phyloP scores from a whole-genome alignment of 2,888 invertebrate species.

The Sarcophaga caerulescens region DNA sequence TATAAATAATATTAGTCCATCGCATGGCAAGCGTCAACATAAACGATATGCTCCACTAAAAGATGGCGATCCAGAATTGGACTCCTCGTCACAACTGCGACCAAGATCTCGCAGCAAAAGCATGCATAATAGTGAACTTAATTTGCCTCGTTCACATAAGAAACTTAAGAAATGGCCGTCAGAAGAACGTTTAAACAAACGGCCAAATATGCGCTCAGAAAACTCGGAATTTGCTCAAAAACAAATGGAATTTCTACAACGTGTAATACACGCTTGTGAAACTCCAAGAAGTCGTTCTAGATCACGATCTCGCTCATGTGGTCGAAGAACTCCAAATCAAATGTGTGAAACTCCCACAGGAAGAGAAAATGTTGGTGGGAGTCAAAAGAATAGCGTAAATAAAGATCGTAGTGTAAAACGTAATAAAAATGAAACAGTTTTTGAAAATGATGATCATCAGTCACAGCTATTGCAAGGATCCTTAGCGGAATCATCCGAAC shows the following conservation, averaged over 20 bases:
- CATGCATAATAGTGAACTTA: conserved; percentile 58
- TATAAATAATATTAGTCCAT: conserved; percentile 12
- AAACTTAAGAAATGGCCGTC: conserved; percentile 71
- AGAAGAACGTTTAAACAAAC: conserved; percentile 72
- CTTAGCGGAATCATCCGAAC: conserved; percentile 14
- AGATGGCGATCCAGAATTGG: conserved; percentile 60
- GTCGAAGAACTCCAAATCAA: conserved; percentile 58
- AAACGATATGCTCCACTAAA: conserved; percentile 69
- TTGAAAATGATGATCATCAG: conserved; percentile 44
- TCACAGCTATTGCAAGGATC: conserved; percentile 8
- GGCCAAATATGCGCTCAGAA: conserved; percentile 84
- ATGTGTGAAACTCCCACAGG: conserved; percentile 60
- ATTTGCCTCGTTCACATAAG: conserved; percentile 36
- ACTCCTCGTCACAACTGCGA: conserved; percentile 60
- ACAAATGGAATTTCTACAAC: conserved; percentile 84
- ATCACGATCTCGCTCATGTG: conserved; percentile 47
- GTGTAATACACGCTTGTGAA: conserved; percentile 77
- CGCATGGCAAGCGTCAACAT: conserved; percentile 64
- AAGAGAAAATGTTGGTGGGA: conserved; percentile 7
- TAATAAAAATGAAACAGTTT: conserved; percentile 40
- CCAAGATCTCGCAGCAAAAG: conserved; percentile 78
- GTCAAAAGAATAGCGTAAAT: conserved; percentile 9
- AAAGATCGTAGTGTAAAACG: conserved; percentile 51
- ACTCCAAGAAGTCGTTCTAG: conserved; percentile 53
- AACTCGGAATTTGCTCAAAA: conserved; percentile 85